phyloP scores from a whole-genome alignment of 1,140 invertebrate genomes.

The Hestina assimilis region DNA sequence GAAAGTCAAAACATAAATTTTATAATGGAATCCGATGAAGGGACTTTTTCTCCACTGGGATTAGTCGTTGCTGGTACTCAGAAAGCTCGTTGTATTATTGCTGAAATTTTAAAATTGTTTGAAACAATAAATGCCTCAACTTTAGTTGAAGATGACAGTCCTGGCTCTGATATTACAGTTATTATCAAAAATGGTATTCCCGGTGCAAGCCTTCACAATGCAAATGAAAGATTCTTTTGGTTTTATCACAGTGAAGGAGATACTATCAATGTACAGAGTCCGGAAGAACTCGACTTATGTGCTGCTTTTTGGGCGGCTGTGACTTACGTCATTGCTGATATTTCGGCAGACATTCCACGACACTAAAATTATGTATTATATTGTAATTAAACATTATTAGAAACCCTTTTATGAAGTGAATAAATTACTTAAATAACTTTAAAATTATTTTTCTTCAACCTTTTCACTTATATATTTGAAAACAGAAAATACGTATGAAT shows the following conservation, averaged over 20 bases:
- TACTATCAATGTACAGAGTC: constrained; percentile 84
- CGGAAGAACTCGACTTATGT: constrained; percentile 80
- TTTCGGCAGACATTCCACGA: constrained; percentile 81
- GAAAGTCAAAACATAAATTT: constrained; percentile 82
- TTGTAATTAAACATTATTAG: no score
- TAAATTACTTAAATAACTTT: no score
- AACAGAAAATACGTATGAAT: no score
- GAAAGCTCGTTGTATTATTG: constrained; percentile 81
- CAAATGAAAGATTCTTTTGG: constrained; percentile 86
- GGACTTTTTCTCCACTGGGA: constrained; percentile 88
- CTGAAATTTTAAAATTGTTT: constrained; percentile 80
- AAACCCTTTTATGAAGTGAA: no score
- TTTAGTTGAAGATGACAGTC: constrained; percentile 46
- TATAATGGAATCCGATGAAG: constrained; percentile 89
- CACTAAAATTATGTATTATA: no score
- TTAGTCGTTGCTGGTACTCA: constrained; percentile 80
- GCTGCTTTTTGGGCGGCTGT: constrained; percentile 85
- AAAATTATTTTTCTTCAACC: no score
- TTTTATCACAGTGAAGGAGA: constrained; percentile 89
- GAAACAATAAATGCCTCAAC: constrained; percentile 72
- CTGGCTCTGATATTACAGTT: constrained; percentile 82
- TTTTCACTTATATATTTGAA: no score
- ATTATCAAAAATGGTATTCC: constrained; percentile 83
- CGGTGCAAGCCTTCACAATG: constrained; percentile 82
- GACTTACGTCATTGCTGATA: constrained; percentile 84